Evolutionary conservation across 2,113 vertebrate species (phyloP).

Genomic region (Pyxicephalus adspersus): DNA sequence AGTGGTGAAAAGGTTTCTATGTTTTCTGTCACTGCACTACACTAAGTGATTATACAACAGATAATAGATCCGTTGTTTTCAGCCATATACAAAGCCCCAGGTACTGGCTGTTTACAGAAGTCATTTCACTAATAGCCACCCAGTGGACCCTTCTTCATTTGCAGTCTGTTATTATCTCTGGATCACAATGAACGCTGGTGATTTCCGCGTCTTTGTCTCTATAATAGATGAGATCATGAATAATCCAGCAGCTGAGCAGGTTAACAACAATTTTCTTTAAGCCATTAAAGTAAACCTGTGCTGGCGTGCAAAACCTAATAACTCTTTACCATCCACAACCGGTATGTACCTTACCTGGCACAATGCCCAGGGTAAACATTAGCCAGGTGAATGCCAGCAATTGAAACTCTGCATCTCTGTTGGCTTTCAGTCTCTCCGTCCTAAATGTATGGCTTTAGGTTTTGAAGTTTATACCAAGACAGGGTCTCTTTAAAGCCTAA

Average conservation of each 20-base stretch:
- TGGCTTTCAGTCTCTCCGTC: no score
- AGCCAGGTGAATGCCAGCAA: no score
- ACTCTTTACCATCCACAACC: no score
- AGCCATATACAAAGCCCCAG: not conserved
- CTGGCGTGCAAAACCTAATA: no score
- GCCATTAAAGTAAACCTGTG: not conserved
- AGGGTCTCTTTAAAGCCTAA: no score
- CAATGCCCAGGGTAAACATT: no score
- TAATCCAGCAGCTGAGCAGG: not conserved
- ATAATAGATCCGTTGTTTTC: not conserved
- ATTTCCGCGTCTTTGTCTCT: slow-evolving; percentile 60
- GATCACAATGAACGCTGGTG: slow-evolving; percentile 61
- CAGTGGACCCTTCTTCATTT: not conserved
- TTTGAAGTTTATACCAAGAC: no score
- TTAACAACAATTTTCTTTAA: not conserved
- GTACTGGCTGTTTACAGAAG: not conserved
- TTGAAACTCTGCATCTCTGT: no score
- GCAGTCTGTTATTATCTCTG: not conserved
- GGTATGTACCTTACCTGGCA: no score
- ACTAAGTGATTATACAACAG: not conserved
- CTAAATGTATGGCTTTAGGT: no score
- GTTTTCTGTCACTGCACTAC: not conserved
- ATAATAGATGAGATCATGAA: slow-evolving; percentile 11
- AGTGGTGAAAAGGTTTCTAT: not conserved
- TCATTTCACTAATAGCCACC: not conserved